Evolutionary conservation across 1,140 invertebrate species (phyloP), one percentile per base, ranked within the genome.

Genomic region (Hypsibius dujardini): DNA sequence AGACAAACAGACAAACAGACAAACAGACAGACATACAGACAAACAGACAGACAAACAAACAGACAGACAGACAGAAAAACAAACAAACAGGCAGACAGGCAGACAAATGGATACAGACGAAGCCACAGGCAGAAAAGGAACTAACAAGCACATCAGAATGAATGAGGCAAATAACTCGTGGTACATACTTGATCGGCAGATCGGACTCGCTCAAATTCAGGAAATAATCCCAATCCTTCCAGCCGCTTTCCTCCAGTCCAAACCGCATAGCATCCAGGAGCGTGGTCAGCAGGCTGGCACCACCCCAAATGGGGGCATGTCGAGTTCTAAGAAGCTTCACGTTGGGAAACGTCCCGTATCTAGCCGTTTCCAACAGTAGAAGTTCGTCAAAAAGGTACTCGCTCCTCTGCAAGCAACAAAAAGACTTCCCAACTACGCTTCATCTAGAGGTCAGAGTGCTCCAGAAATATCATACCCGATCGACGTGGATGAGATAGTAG

Each of bases 201-300:
- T 97, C 94, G 76, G 91, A 95, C 83, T 99, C 95, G 77, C 93
- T 97, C 40, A 99, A 83, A 84, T 99, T 99, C 67, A 99, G 87
- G 59, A 98, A 85, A 82, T 95, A 98, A 78, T 98, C 91, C 95
- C 95, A 99, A 60, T 88, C 77, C 47, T 76, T 72, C 72, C 75
- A 76, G 40, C 83, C 79, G 60, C 79, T 77, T 75, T 85, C 77
- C 3, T 80, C 74, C 7, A 89, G 79, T 62, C 92, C 80, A 75
- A 90, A 86, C 73, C 83, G 81, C 83, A 95, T 93, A 69, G 89
- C 88, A 72, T 84, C 82, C 0, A 97, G 80, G 59, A 98, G 83
- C 83, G 96, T 94, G 75, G 86, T 86, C 2, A 98, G 81, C 40
- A 99, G 82, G 72, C 90, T 95, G 2, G 94, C 90, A 47, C 95